phyloP scores from a whole-genome alignment of 1,140 invertebrate species.

The Hypsibius dujardini region DNA sequence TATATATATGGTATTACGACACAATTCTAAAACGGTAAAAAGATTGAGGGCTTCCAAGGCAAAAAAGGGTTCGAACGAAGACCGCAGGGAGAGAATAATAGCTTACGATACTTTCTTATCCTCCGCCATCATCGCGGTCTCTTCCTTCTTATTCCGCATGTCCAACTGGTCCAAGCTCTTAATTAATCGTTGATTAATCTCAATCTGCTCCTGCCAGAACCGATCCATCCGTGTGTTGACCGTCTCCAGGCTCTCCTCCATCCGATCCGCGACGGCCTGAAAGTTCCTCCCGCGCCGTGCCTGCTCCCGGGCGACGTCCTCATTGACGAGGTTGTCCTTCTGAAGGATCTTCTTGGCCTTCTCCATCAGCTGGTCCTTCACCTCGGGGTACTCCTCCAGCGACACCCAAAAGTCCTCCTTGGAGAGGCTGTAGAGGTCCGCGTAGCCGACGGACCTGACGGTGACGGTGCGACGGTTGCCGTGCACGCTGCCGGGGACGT shows the following conservation, averaged over 20 bases:
- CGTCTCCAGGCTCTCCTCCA: conserved; percentile 4
- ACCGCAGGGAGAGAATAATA: too few relatives aligned
- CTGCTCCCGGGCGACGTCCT: background rate
- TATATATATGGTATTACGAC: too few relatives aligned
- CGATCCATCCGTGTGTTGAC: background rate
- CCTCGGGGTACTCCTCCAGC: conserved; percentile 91
- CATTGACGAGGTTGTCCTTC: conserved; percentile 13
- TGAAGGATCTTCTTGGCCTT: conserved; percentile 9
- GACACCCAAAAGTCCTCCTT: conserved; percentile 80
- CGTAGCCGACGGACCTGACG: conserved; percentile 83
- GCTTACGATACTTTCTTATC: background rate
- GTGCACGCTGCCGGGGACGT: conserved; percentile 26
- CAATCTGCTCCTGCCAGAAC: background rate
- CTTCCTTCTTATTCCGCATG: background rate
- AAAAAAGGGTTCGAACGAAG: too few relatives aligned
- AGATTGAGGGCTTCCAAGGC: too few relatives aligned
- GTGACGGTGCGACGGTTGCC: conserved; percentile 61
- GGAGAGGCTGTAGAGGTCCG: conserved; percentile 79
- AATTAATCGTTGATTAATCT: background rate
- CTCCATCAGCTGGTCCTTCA: conserved; percentile 46
- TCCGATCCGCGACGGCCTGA: background rate
- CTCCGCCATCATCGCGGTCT: background rate
- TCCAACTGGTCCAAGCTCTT: background rate
- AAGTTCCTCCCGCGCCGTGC: conserved; percentile 8
- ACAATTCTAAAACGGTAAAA: too few relatives aligned